Conservation (phyloP, 2,888 invertebrate species). For the Cheilosia vulpina region DNA sequence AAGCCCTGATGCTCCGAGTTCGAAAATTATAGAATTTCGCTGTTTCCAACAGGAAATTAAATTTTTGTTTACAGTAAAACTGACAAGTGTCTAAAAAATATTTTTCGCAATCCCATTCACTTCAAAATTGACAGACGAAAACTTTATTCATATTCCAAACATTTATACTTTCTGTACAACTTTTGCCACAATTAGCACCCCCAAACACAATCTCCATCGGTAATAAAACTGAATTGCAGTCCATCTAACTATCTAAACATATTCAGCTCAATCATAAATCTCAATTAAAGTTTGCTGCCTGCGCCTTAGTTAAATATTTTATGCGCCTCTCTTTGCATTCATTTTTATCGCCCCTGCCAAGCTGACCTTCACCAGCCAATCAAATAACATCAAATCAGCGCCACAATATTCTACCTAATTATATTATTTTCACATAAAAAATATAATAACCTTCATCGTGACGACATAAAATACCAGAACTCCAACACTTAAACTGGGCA, state of each 20-base stretch:
- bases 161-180: too few relatives aligned
- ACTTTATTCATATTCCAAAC: too few relatives aligned
- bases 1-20: too few relatives aligned
- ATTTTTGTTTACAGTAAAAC: too few relatives aligned
- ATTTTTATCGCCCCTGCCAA: conserved; percentile 8
- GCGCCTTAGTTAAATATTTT: conserved; percentile 10
- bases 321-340: conserved; percentile 3
- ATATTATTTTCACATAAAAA: conserved; percentile 43
- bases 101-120: too few relatives aligned
- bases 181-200: too few relatives aligned
- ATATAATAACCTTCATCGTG: conserved; percentile 19
- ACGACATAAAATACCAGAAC: conserved; percentile 53
- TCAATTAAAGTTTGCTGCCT: conserved; percentile 14
- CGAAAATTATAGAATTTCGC: too few relatives aligned
- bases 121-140: too few relatives aligned
- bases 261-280: conserved; percentile 25
- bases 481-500: conserved; percentile 13
- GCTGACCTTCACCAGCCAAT: conserved; percentile 23
- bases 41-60: too few relatives aligned
- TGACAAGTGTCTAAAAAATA: too few relatives aligned
- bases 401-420: conserved; percentile 40
- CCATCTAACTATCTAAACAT: neutral
- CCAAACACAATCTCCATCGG: too few relatives aligned
- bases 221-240: too few relatives aligned
- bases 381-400: conserved; percentile 21